Evolutionary conservation across 2,888 invertebrate species (phyloP).

Genomic region (Trichacis sp.): DNA sequence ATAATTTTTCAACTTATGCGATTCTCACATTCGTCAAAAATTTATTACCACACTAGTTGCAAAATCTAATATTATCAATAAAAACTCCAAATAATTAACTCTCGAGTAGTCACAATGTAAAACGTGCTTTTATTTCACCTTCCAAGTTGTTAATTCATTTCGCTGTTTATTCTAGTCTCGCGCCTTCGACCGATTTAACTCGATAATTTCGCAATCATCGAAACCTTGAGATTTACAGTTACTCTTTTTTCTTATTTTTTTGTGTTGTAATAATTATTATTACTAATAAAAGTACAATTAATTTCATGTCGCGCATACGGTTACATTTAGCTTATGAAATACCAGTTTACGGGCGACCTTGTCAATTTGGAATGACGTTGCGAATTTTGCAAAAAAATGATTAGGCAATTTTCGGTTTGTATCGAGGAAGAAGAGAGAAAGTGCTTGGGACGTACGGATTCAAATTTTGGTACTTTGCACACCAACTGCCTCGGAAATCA

Average conservation of each 20-base stretch:
- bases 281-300: slow-evolving; percentile 10
- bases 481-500: neutral
- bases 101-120: no score
- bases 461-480: neutral
- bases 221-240: neutral
- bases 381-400: neutral
- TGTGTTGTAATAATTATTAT: slow-evolving; percentile 6
- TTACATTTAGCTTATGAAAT: slow-evolving; percentile 5
- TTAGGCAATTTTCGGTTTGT: neutral
- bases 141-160: no score
- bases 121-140: no score
- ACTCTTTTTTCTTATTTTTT: neutral
- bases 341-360: neutral
- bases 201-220: no score
- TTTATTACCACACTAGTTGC: no score
- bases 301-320: neutral
- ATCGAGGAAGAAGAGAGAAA: slow-evolving; percentile 9
- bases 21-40: no score
- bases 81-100: no score
- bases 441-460: neutral
- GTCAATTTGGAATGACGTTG: neutral
- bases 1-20: no score
- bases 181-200: no score
- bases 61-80: no score
- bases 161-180: no score